Evolutionary conservation across 2,888 invertebrate genomes (phyloP).

Genomic region (Chelonus formosanus): DNA sequence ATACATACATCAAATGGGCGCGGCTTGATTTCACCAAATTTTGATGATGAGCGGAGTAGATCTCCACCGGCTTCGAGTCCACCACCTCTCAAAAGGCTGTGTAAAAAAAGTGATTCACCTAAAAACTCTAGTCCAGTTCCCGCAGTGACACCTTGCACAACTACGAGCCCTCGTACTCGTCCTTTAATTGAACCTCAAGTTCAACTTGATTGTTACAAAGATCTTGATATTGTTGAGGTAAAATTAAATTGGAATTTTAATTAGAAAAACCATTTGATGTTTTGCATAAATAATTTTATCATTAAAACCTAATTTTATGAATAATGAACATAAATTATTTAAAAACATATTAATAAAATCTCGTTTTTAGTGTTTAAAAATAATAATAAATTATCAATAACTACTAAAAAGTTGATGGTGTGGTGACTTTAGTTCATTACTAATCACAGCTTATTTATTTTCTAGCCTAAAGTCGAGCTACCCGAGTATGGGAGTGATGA

Average conservation of each 20-base stretch:
- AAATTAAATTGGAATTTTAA: neutral
- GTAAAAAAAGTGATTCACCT: conserved; percentile 64
- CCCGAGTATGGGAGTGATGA: conserved; percentile 79
- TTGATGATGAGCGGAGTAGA: conserved; percentile 63
- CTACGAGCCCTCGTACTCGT: conserved; percentile 58
- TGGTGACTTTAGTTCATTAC: too few species aligned
- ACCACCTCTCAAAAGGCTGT: conserved; percentile 64
- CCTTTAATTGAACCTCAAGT: conserved; percentile 64
- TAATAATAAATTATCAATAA: too few species aligned
- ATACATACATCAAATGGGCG: conserved; percentile 62
- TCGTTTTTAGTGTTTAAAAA: too few species aligned
- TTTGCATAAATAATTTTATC: too few species aligned
- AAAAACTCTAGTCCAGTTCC: conserved; percentile 64
- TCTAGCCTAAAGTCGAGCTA: conserved; percentile 77
- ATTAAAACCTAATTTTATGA: too few species aligned
- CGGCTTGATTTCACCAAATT: conserved; percentile 61
- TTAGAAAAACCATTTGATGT: too few species aligned
- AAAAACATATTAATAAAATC: too few species aligned
- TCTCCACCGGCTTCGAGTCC: conserved; percentile 62
- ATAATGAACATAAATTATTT: too few species aligned
- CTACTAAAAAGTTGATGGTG: too few species aligned
- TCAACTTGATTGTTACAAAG: conserved; percentile 64
- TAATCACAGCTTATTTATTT: conserved; percentile 16
- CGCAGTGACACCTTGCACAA: conserved; percentile 51
- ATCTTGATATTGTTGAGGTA: conserved; percentile 64